These are phyloP conservation scores for Okamejei kenojei DNA, from an alignment of 2,797 vertebrate genomes.

Conservation along the genomic window DNA sequence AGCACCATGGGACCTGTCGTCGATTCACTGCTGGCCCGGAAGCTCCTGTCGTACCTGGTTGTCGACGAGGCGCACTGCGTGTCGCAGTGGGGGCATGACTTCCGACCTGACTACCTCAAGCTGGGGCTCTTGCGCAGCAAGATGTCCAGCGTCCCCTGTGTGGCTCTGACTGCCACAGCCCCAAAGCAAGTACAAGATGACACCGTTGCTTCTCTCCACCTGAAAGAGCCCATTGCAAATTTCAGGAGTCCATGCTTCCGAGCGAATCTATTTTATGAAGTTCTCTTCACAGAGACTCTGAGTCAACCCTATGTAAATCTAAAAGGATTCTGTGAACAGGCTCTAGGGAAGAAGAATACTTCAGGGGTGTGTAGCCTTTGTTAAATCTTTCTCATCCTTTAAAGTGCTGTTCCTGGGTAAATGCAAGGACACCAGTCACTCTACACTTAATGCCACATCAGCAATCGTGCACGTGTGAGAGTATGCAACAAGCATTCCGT, in stretches of 20 bases:
- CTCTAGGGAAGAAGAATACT: constrained; percentile 55
- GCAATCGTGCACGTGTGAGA: background rate
- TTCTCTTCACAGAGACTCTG: constrained; percentile 81
- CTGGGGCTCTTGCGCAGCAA: constrained; percentile 70
- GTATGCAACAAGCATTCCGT: too few species aligned
- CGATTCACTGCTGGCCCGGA: constrained; percentile 65
- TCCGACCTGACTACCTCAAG: constrained; percentile 88
- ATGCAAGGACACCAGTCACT: too few species aligned
- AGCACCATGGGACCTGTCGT: constrained; percentile 79
- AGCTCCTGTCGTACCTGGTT: constrained; percentile 76
- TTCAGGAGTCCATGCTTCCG: constrained; percentile 85
- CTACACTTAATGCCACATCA: background rate
- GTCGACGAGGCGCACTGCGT: constrained; percentile 96
- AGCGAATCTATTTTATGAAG: constrained; percentile 83
- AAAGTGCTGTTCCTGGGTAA: background rate
- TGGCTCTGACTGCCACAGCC: constrained; percentile 89
- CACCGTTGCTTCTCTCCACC: constrained; percentile 62
- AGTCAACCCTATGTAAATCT: constrained; percentile 70
- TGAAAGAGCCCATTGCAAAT: constrained; percentile 61
- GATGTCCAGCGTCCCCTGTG: constrained; percentile 63
- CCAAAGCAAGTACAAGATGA: constrained; percentile 80
- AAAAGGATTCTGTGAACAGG: constrained; percentile 72
- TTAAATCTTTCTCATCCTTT: background rate
- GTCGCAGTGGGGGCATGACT: constrained; percentile 97
- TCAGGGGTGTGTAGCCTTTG: constrained; percentile 61